phyloP scores from a whole-genome alignment of 2,113 vertebrate species.

The zebrafish (Danio rerio) region GRCz12tu NC_133176.1:25576501-25577000 shows the following conservation, averaged over 20 bases:
- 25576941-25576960: background rate
- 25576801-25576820: conserved; percentile 38
- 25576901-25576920: conserved; percentile 16
- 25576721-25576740: conserved; percentile 61
- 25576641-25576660: conserved; percentile 74
- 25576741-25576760: conserved; percentile 72
- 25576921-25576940: conserved; percentile 9
- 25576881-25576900: conserved; percentile 1
- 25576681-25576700: conserved; percentile 38
- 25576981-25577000: background rate
- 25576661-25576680: conserved; percentile 80
- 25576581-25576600: conserved; percentile 54
- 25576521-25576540: conserved; percentile 52
- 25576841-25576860: conserved; percentile 18
- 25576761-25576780: conserved; percentile 7
- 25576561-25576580: conserved; percentile 37
- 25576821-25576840: conserved; percentile 59
- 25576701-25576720: conserved; percentile 19
- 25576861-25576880: background rate
- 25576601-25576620: conserved; percentile 82
- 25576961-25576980: conserved; percentile 29
- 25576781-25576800: conserved; percentile 2
- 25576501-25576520: background rate
- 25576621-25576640: conserved; percentile 76
- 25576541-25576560: conserved; percentile 16